phyloP scores from a whole-genome alignment of 1,140 invertebrate genomes.

The Protaetia brevitarsis region DNA sequence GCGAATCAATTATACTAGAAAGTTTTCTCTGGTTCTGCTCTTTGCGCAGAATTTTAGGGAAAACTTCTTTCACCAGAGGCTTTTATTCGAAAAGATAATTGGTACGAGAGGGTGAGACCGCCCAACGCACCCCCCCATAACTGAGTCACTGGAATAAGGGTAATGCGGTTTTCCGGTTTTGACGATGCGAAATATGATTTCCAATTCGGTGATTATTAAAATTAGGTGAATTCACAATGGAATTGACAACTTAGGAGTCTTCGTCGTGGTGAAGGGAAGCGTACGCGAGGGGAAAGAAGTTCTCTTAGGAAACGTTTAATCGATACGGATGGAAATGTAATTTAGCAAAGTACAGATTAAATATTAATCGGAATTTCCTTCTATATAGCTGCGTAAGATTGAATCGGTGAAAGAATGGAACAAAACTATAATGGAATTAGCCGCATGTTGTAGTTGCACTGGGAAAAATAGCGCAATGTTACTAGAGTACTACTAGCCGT shows the following conservation, averaged over 20 bases:
- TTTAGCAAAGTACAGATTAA: too few species aligned
- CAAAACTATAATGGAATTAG: too few species aligned
- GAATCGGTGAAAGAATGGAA: too few species aligned
- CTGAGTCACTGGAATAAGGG: not conserved
- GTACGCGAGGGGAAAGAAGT: too few species aligned
- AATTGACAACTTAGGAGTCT: not conserved
- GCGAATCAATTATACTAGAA: slow-evolving; percentile 1
- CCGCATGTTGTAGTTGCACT: too few species aligned
- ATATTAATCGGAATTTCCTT: too few species aligned
- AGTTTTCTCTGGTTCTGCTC: not conserved
- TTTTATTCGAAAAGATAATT: not conserved
- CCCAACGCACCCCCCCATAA: not conserved
- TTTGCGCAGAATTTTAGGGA: not conserved
- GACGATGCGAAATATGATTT: slow-evolving; percentile 1
- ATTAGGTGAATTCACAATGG: not conserved
- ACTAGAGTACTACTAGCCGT: too few species aligned
- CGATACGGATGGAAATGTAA: too few species aligned
- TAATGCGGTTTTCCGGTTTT: not conserved
- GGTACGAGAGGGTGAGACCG: not conserved
- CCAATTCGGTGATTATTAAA: not conserved
- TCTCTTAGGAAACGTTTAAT: too few species aligned
- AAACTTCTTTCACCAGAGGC: not conserved
- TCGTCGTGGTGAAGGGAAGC: not conserved
- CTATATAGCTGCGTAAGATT: too few species aligned
- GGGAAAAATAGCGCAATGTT: too few species aligned